These are phyloP conservation scores for Phrynocephalus vlangalii DNA, from an alignment of 2,797 vertebrate genomes.

Conservation along the genomic window DNA sequence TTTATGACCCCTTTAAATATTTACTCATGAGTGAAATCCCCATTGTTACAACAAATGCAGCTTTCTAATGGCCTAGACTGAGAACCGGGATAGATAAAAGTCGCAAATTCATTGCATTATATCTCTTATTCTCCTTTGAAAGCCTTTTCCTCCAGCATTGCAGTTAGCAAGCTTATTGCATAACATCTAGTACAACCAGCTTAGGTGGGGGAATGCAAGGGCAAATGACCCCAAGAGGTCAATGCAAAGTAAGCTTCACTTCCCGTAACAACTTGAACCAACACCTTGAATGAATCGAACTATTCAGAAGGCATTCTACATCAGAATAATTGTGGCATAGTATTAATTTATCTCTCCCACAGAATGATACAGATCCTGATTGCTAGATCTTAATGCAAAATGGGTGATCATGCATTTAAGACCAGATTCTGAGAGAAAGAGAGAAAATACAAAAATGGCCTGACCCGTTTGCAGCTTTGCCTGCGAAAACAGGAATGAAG, in stretches of 20 bases:
- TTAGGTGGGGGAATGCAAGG: constrained; percentile 43
- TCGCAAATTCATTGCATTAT: constrained; percentile 41
- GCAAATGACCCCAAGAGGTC: constrained; percentile 31
- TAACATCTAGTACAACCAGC: constrained; percentile 1
- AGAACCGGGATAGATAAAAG: constrained; percentile 38
- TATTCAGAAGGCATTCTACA: background rate
- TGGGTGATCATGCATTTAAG: background rate
- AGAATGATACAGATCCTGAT: background rate
- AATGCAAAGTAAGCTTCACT: background rate
- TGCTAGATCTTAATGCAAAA: background rate
- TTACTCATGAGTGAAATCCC: constrained; percentile 63
- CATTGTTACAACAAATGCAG: constrained; percentile 62
- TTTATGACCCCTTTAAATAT: constrained; percentile 57
- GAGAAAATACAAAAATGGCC: background rate
- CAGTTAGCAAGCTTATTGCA: constrained; percentile 29
- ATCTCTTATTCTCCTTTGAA: constrained; percentile 8
- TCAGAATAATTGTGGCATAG: constrained; percentile 6
- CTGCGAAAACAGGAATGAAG: too few relatives aligned
- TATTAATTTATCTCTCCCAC: background rate
- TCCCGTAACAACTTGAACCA: constrained; percentile 22
- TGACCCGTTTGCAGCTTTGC: too few relatives aligned
- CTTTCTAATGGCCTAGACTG: constrained; percentile 56
- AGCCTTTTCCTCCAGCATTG: constrained; percentile 10
- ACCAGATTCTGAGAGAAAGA: background rate
- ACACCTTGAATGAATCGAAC: constrained; percentile 31